Evolutionary conservation across 2,888 invertebrate genomes (phyloP), one percentile per base, ranked within the genome.

Genomic region (Stramonita haemastoma): DNA sequence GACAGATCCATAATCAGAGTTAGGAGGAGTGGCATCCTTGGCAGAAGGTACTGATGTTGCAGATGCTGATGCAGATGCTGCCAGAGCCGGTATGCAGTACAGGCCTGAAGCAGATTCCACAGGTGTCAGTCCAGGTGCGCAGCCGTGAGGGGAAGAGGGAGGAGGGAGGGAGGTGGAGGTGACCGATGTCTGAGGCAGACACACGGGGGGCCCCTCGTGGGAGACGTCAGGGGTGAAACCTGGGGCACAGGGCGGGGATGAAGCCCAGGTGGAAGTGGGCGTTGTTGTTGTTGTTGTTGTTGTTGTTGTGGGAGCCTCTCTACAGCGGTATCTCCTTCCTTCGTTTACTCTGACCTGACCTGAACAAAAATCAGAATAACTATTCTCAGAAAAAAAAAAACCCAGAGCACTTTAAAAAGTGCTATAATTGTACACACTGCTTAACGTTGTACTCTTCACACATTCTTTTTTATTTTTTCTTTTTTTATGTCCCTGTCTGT

Each of bases 61-160:
- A n/a, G n/a, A n/a, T 0, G 56, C 11, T 2, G 0, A 36, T n/a
- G 17, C 15, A 19, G 26, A 34, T n/a, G 70, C 46, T n/a, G 70
- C 46, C 26, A 22, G 56, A 11, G 66, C 83, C 29, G n/a, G 66
- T 36, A 83, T 84, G 29, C 88, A 89, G 29, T 34, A 19, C 60
- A 89, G 70, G 0, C 88, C 88, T 0, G 84, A 56, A 8, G 88
- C 70, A 17, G 88, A 84, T 46, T 60, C 29, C 36, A 70, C 46
- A 11, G 85, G 73, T 2, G 73, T 85, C 88, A 89, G 84, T 15
- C 88, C 88, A 13, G 70, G 57, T 26, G 88, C 56, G 56, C 88
- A 89, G n/a, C 70, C 70, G 85, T 46, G 26, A 36, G 11, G n/a
- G 36, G 34, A 36, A 60, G 83, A 79, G n/a, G 60, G 13, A 11